These are phyloP conservation scores for Loris lydekkerianus DNA, from an alignment of 2,797 vertebrate genomes.

Conservation along the genomic window DNA sequence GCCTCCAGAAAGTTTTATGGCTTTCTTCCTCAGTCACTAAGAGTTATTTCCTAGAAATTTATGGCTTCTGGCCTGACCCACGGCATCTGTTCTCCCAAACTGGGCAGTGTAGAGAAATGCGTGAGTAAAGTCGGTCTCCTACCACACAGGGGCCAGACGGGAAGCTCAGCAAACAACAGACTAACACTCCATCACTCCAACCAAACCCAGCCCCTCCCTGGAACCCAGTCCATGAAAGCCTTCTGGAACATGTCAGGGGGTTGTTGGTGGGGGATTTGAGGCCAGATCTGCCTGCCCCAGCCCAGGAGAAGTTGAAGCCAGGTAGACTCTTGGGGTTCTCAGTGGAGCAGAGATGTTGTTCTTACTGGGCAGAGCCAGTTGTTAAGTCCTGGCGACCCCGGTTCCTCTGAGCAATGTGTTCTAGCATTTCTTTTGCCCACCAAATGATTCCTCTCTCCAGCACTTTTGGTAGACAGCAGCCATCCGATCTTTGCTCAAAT, in stretches of 20 bases:
- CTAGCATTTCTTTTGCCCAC: not conserved
- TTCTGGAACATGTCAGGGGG: not conserved
- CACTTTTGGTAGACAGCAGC: not conserved
- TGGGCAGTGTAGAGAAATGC: conserved; percentile 60
- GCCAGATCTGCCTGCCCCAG: not conserved
- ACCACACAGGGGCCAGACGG: not conserved
- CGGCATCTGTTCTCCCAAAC: conserved; percentile 75
- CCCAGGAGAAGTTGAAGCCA: not conserved
- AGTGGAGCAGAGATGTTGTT: not conserved
- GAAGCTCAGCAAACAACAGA: not conserved
- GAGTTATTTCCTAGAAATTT: conserved; percentile 76
- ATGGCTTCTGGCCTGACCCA: conserved; percentile 63
- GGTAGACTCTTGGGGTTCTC: not conserved
- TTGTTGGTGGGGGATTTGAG: not conserved
- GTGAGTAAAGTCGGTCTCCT: conserved; percentile 42
- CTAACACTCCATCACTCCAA: not conserved
- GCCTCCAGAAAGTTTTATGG: conserved; percentile 80
- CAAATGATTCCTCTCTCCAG: not conserved
- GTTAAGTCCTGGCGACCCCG: fast-evolving
- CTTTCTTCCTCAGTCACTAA: conserved; percentile 79
- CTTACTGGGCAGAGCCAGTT: not conserved
- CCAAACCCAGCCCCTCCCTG: fast-evolving
- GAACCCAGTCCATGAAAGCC: not conserved
- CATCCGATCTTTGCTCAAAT: not conserved
- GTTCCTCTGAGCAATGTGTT: not conserved